A percentile compares a stretch with the other conserved stretches of the same genome.
phyloP scores from a whole-genome alignment of 1,140 invertebrate species.

The Cherax destructor region DNA sequence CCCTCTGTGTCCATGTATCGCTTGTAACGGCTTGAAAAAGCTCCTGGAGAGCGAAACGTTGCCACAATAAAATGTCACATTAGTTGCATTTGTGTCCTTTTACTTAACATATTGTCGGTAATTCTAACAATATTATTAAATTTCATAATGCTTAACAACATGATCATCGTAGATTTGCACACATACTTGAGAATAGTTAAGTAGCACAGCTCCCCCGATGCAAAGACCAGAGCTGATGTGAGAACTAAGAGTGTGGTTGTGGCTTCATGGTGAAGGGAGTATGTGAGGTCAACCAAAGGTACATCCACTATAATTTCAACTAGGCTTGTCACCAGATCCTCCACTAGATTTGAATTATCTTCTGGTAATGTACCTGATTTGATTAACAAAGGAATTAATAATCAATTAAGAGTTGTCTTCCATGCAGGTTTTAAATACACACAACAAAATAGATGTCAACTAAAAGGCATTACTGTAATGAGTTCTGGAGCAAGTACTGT shows the following conservation, averaged over 20 bases:
- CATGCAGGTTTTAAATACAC: neutral
- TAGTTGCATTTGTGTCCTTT: too few relatives aligned
- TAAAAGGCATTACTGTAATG: too few relatives aligned
- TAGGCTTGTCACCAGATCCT: constrained; percentile 73
- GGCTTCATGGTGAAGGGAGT: constrained; percentile 77
- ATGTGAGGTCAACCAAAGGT: constrained; percentile 76
- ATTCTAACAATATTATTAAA: too few relatives aligned
- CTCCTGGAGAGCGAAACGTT: too few relatives aligned
- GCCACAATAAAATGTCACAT: too few relatives aligned
- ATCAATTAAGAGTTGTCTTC: neutral
- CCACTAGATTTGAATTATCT: constrained; percentile 40
- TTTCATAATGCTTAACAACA: neutral
- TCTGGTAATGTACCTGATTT: neutral
- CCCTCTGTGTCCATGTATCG: too few relatives aligned
- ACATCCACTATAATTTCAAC: constrained; percentile 78
- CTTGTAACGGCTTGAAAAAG: too few relatives aligned
- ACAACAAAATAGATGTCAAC: too few relatives aligned
- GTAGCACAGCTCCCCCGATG: constrained; percentile 39
- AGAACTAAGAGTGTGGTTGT: constrained; percentile 77
- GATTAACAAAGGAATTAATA: neutral
- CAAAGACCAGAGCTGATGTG: constrained; percentile 57
- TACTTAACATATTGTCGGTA: too few relatives aligned
- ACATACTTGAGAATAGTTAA: constrained; percentile 51
- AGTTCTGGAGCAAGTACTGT: too few relatives aligned
- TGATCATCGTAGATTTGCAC: neutral